These are phyloP conservation scores for Phasianus colchicus DNA, from an alignment of 2,113 vertebrate genomes.

Conservation along the genomic window DNA sequence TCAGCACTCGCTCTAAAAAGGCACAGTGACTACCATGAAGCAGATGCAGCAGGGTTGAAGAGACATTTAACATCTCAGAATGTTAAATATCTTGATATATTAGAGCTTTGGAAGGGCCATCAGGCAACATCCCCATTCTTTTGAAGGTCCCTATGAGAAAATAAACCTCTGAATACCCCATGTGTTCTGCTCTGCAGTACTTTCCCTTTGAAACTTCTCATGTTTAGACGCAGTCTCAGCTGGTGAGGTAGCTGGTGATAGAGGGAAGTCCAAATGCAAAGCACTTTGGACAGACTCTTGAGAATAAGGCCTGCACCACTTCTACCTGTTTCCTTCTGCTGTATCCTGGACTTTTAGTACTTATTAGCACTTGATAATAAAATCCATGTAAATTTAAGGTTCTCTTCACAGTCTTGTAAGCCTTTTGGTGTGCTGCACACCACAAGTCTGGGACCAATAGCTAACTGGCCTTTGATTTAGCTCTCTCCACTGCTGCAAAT, in stretches of 20 bases:
- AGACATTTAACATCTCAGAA: background rate
- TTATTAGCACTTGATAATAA: background rate
- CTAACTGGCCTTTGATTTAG: slow-evolving; percentile 42
- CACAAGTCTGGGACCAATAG: background rate
- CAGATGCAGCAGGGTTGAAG: background rate
- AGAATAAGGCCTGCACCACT: background rate
- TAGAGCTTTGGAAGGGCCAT: background rate
- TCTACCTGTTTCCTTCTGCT: background rate
- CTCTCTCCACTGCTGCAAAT: slow-evolving; percentile 15
- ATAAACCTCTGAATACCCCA: background rate
- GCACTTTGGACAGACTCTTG: background rate
- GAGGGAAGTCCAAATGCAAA: background rate
- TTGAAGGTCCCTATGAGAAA: background rate
- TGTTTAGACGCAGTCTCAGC: background rate
- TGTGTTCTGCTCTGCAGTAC: background rate
- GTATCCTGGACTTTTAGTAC: background rate
- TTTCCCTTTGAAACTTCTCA: background rate
- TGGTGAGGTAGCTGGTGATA: background rate
- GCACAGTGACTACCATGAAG: background rate
- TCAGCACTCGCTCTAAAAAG: background rate
- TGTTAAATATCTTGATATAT: background rate
- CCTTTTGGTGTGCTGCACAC: background rate
- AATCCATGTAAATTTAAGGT: background rate
- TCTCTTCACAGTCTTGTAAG: background rate
- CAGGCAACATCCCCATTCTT: background rate